Conservation (phyloP, 2,888 invertebrate genomes). For the Aquatica leii region DNA sequence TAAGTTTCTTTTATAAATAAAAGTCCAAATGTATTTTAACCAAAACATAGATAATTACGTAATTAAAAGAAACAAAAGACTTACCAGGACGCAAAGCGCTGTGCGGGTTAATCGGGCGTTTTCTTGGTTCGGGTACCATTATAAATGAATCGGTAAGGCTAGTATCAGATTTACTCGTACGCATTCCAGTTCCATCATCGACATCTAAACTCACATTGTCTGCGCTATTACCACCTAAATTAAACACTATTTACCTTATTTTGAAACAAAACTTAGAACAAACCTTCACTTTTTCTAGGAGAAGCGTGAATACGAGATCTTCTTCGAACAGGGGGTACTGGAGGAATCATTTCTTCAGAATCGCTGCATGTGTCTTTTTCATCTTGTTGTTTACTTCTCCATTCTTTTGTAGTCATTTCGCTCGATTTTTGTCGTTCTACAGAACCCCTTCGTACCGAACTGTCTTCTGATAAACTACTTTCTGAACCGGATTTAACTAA, state of each 20-base stretch:
- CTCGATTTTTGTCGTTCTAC: constrained; percentile 45
- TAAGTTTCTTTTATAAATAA: too few species aligned
- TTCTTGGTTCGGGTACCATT: constrained; percentile 70
- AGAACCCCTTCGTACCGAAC: constrained; percentile 59
- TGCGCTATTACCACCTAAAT: constrained; percentile 64
- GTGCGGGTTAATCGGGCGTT: constrained; percentile 59
- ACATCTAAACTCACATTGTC: constrained; percentile 58
- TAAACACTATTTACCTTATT: background rate
- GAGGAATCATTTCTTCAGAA: constrained; percentile 64
- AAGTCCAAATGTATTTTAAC: too few species aligned
- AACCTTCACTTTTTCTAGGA: constrained; percentile 73
- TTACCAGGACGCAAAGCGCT: constrained; percentile 57
- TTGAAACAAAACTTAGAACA: constrained; percentile 25
- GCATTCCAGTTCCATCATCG: constrained; percentile 65
- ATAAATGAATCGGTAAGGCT: constrained; percentile 92
- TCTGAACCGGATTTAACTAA: constrained; percentile 87
- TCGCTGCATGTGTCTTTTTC: constrained; percentile 78
- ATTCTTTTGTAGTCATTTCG: constrained; percentile 73
- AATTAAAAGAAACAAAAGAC: too few species aligned
- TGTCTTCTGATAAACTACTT: constrained; percentile 84
- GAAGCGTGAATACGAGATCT: constrained; percentile 73
- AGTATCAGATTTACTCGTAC: constrained; percentile 90
- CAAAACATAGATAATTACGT: too few species aligned
- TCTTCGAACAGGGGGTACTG: constrained; percentile 68
- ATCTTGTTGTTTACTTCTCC: constrained; percentile 71